Evolutionary conservation across 2,113 vertebrate species (phyloP).

Genomic region (Grammomys dolichurus): DNA sequence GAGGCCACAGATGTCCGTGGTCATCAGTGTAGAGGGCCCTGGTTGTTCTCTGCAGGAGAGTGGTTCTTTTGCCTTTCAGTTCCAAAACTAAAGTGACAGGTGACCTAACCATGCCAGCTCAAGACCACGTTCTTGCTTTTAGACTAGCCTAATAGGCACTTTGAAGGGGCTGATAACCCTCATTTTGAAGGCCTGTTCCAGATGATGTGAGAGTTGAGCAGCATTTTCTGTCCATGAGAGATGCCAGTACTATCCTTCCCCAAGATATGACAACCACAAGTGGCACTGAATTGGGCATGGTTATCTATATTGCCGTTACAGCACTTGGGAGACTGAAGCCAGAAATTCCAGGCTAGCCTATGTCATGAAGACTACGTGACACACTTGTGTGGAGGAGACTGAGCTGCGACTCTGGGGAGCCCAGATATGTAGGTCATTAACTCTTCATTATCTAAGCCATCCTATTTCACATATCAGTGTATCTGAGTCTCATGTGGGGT

Average conservation of each 20-base stretch:
- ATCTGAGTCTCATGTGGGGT: accelerated
- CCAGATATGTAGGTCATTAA: accelerated
- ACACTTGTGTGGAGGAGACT: accelerated
- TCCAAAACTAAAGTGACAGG: not conserved
- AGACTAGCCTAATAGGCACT: not conserved
- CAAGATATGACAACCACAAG: not conserved
- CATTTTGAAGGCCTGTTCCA: not conserved
- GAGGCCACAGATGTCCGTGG: not conserved
- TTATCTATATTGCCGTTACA: too few relatives aligned
- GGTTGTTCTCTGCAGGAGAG: not conserved
- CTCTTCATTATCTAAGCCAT: accelerated
- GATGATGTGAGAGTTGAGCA: not conserved
- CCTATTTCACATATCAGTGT: not conserved
- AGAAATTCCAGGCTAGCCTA: not conserved
- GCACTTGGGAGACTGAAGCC: not conserved
- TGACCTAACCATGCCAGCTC: not conserved
- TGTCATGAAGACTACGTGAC: not conserved
- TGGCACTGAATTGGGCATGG: not conserved
- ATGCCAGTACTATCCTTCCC: not conserved
- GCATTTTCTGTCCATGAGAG: not conserved
- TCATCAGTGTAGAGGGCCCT: not conserved
- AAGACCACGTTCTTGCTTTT: not conserved
- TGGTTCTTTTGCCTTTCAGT: not conserved
- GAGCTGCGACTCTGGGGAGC: too few relatives aligned
- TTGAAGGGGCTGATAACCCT: not conserved